Base-by-base conservation (phyloP, 1,140 invertebrate species). In the Tribolium castaneum region DNA sequence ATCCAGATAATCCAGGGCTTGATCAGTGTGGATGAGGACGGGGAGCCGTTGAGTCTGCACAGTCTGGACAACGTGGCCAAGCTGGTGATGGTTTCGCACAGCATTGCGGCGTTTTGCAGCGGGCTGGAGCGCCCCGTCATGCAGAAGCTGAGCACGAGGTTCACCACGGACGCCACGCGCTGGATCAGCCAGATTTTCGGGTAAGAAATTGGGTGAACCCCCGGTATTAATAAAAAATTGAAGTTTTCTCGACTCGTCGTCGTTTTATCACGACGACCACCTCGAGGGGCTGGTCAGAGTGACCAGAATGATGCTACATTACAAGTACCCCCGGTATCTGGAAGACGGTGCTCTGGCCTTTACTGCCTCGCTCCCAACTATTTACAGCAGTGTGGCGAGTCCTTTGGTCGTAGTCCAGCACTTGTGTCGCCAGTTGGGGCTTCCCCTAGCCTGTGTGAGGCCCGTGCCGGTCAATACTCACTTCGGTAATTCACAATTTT, bases 331-430 rank as follows among this genome's bases (percentile, higher is more conserved):
- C 0, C 90, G 93, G 54, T 97, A 94, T 85, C 88, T 93, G 76
- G 93, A 94, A 83, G 94, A 96, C 82, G 95, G 95, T 52, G 88
- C 89, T 77, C 89, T 94, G 66, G 92, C 93, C 3, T 89, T 96
- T 45, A 90, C 92, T 39, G 90, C 91, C 50, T 90, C 92, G 0
- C 91, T 94, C 6, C 96, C 94, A 6, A 89, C 93, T 19, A 93
- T 97, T 83, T 97, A 97, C 88, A 93, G 94, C 80, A 96, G 93
- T 81, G 90, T 93, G 2, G 91, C 93, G 2, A 92, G 93, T 80
- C 92, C 91, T 3, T 87, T 93, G 70, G 92, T 91, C 3, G 90
- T 94, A n/a, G 93, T 94, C 4, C 92, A 95, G 83, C 93, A 95
- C 87, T 86, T 96, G 12, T 95, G 94, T 85, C 86, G 92, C 83